Evolutionary conservation across 2,797 vertebrate species (phyloP), one percentile per base, ranked within the genome.

Genomic region (Bufotes viridis): DNA sequence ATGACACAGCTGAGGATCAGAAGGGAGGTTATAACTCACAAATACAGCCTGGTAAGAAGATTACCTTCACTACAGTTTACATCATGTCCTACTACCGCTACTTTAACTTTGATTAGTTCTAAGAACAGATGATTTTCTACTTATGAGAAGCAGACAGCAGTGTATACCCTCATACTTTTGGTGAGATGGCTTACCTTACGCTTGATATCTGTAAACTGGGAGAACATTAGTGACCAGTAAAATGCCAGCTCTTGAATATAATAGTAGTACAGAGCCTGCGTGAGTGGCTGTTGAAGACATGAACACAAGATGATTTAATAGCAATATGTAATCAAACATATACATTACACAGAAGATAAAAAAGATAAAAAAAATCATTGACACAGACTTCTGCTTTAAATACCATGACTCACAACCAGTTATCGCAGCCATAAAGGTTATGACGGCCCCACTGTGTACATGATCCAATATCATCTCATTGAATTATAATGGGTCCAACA

Each of bases 141-240:
- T 57, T 57, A 57, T 0, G 13, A 55, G 53, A 55, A 55, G 53
- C 53, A 55, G 53, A 55, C 13, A 55, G 53, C 9, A 55, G 13
- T 55, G 10, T 13, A 60, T 15, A 14, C 58, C 2, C 58, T 17
- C 17, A 60, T 63, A 63, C 7, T 34, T 34, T 3, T 34, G 2
- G 14, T 53, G 78, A 29, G 17, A 74, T 79, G 26, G 91, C 97
- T 97, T 92, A 99, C 98, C 98, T 99, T 99, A 90, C 98, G 95
- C 93, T 97, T 97, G 93, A 99, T 97, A 94, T 99, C 98, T 84
- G 92, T 98, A 95, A 99, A 99, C 95, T 99, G 98, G 88, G 98
- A 99, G 94, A 99, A 99, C 97, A 99, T 96, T 72, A 99, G 97
- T 49, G 98, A 98, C 97, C 96, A 98, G 92, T 99, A 99, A 94